Evolutionary conservation across 2,113 vertebrate species (phyloP), one percentile per base, ranked within the genome.

Genomic region (Odontesthes bonariensis): DNA sequence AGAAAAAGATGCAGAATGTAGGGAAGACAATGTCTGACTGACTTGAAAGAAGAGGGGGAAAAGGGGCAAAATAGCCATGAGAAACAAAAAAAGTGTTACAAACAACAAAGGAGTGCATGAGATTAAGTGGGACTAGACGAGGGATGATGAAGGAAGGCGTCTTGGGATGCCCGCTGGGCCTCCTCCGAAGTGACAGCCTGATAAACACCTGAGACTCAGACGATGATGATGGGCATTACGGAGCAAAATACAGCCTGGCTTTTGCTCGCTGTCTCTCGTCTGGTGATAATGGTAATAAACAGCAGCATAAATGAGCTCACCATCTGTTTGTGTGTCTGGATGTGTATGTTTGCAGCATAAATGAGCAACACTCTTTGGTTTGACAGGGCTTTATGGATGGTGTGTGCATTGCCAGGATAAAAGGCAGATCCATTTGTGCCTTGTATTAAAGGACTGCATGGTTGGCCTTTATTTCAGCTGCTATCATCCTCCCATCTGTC

Each of bases 231-330:
- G 64, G 89, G 77, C 69, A 51, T 88, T 82, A 83, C 65, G 74
- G 67, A 83, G 82, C 53, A 64, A 79, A 79, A 86, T 64, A 69
- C 79, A 54, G 67, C 49, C 79, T 44, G 59, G 22, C 40, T 80
- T 62, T 33, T 42, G 52, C 81, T 71, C 56, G 57, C 68, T 66
- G 86, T 77, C 54, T 84, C 76, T 80, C 58, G 23, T 88, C 91
- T 90, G 82, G 61, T 79, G 84, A 89, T 92, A 89, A 91, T 89
- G 72, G 88, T 90, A 91, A 91, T 91, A 92, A 91, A 89, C 89
- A 88, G 83, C 73, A 85, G 79, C 85, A 84, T 88, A 88, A 90
- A 91, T 87, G 87, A 88, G 84, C 57, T 72, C 42, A 52, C 82
- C 73, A 75, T 64, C 59, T 40, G 66, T 77, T 58, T 85, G 60